Evolutionary conservation across 2,888 invertebrate species (phyloP), one percentile per base, ranked within the genome.

Genomic region (Agriotes lineatus): DNA sequence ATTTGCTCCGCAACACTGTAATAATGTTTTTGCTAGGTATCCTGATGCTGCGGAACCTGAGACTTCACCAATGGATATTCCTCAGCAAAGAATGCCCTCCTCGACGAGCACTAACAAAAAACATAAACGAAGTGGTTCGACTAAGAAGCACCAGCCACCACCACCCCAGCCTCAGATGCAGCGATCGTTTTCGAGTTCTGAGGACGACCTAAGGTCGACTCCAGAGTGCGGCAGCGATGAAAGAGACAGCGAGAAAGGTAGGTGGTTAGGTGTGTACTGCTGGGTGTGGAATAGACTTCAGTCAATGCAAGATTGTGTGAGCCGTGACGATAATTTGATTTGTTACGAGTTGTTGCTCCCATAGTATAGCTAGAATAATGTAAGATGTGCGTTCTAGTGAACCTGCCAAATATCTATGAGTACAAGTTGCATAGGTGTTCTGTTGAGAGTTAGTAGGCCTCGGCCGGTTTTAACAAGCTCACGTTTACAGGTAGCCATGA

Each of bases 121-220:
- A 78, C 85, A 85, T 76, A 85, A 85, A 76, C 79, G 85, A 50
- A 82, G 82, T 73, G 83, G 83, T 30, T 84, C 85, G 20, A 77
- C 81, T 44, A 83, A 85, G 75, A 83, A 82, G 67, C 79, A 80
- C 56, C 78, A 76, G 69, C 75, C 86, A 48, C 77, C 76, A 54
- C 80, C 79, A 62, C 82, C 79, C 12, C 82, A 80, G 68, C 81
- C 82, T 44, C 85, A 79, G 76, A 79, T 82, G 30, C 84, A 84
- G 74, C 75, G 88, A 44, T 91, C 91, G 37, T 92, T 92, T 75
- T 92, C 92, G 72, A 94, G 93, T 79, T 95, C 95, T 61, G 95
- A 95, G 82, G 99, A 99, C 83, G 98, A 99, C 83, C 88, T 95
- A 61, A 88, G 94, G 77, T 93, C 92, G 62, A 96, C 95, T 33